Percentiles rank a stretch among this genome's conserved stretches.
Conservation (phyloP, 2,888 invertebrate species). For the Branchellion lobata region DNA sequence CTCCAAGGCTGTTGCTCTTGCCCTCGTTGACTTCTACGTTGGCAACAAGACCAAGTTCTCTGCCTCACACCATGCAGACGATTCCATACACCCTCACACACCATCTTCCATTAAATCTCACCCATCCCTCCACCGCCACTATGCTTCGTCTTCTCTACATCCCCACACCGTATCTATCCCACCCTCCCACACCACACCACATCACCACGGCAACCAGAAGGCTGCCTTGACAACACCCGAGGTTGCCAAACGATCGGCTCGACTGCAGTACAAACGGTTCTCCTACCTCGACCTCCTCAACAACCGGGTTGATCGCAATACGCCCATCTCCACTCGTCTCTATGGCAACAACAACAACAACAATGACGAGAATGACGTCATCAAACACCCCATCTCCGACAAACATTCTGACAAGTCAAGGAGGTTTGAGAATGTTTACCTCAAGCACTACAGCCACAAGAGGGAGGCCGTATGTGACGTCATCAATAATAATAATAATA, state of each 20-base stretch:
- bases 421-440: background rate
- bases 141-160: background rate
- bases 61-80: background rate
- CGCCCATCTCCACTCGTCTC: background rate
- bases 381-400: background rate
- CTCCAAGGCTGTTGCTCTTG: constrained; percentile 58
- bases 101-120: background rate
- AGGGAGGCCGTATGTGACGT: background rate
- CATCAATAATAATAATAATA: background rate
- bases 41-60: background rate
- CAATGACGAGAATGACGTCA: background rate
- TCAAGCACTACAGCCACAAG: constrained; percentile 5
- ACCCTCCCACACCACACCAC: background rate
- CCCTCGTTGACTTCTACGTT: constrained; percentile 53
- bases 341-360: background rate
- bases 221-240: too few relatives aligned
- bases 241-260: constrained; percentile 28
- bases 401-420: background rate
- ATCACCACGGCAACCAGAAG: background rate
- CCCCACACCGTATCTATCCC: too few relatives aligned
- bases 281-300: constrained; percentile 39
- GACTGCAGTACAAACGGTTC: constrained; percentile 33
- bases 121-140: background rate
- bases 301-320: constrained; percentile 8
- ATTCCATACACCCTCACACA: background rate